phyloP scores from a whole-genome alignment of 1,140 invertebrate species.

The Zaprionus africanus region DNA sequence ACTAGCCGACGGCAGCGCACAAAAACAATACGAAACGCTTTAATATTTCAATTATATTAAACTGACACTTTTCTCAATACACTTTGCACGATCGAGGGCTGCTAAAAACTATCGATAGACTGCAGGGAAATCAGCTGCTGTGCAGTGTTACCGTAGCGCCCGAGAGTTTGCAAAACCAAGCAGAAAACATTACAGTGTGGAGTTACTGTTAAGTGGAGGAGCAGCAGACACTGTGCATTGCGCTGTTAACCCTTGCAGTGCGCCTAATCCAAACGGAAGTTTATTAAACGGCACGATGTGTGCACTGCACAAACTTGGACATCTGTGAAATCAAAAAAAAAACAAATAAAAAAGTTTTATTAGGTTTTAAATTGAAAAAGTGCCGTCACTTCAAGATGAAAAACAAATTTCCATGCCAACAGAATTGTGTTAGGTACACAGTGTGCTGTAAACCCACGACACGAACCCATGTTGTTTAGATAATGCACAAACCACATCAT shows the following conservation, averaged over 20 bases:
- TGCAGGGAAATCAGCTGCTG: conserved; percentile 34
- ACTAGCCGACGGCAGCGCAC: conserved; percentile 42
- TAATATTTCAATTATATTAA: conserved; percentile 50
- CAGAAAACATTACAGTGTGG: background rate
- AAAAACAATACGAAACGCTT: conserved; percentile 52
- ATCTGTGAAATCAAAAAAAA: too few species aligned
- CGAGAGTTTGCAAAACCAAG: background rate
- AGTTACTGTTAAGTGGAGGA: background rate
- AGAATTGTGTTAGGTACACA: too few species aligned
- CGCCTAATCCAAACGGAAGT: too few species aligned
- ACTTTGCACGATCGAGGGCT: conserved; percentile 45
- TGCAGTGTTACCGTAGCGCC: conserved; percentile 27
- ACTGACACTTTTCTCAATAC: conserved; percentile 55
- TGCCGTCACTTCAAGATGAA: background rate
- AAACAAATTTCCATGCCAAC: too few species aligned
- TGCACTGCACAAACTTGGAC: too few species aligned
- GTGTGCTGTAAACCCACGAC: too few species aligned
- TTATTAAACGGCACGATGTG: too few species aligned
- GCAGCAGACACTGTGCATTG: background rate
- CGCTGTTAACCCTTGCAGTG: conserved; percentile 11
- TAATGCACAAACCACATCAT: too few species aligned
- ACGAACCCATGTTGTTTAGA: too few species aligned
- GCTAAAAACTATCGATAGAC: conserved; percentile 40
- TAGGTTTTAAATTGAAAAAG: background rate
- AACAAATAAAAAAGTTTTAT: too few species aligned